A percentile compares a stretch with the other conserved stretches of the same genome.
phyloP scores from a whole-genome alignment of 2,113 vertebrate genomes.

The Turnix velox region DNA sequence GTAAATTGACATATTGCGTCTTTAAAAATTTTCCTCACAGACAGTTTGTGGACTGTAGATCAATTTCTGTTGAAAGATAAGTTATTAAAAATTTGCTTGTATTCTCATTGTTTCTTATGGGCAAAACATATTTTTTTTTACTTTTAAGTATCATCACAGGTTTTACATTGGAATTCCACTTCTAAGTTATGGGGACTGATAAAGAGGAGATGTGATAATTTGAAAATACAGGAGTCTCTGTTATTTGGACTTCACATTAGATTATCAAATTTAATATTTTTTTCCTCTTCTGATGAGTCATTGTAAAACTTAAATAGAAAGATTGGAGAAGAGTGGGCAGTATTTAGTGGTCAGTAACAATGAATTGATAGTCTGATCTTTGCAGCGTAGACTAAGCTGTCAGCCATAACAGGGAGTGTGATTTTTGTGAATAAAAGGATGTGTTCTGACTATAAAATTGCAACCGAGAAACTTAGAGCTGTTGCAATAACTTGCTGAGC shows the following conservation, averaged over 20 bases:
- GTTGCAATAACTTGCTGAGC: neutral
- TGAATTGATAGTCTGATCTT: neutral
- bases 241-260: neutral
- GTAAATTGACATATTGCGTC: neutral
- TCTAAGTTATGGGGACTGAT: neutral
- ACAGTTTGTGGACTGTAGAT: neutral
- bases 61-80: neutral
- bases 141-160: neutral
- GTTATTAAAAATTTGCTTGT: neutral
- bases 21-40: neutral
- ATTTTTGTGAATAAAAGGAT: slow-evolving; percentile 7
- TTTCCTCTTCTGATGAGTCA: neutral
- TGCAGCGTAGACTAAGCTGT: neutral
- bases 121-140: neutral
- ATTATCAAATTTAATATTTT: neutral
- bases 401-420: neutral
- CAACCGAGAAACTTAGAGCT: neutral
- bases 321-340: neutral
- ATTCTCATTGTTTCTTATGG: neutral
- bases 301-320: neutral
- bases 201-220: neutral
- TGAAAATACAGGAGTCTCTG: neutral
- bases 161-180: neutral
- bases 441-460: neutral
- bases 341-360: neutral